Base-by-base conservation (phyloP, 2,797 vertebrate species). In the Danio tinwini region DNA sequence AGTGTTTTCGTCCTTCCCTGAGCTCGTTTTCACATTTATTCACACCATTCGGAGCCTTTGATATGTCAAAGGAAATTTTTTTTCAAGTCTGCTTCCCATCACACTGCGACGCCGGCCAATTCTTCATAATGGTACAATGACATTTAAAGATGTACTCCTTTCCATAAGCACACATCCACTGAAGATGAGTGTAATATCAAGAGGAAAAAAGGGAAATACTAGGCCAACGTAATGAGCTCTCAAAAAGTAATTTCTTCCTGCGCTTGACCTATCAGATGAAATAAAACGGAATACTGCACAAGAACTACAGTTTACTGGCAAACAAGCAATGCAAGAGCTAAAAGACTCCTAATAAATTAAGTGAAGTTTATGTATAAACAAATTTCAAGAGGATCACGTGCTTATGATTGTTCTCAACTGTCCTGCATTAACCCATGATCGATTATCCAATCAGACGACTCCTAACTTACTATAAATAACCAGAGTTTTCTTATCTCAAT, bases 131-230 rank as follows among this genome's bases (percentile, higher is more conserved):
- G 56, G 58, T 39, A 17, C 40, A 19, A 50, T 50, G 56, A 59
- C 63, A 53, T 68, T 81, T 45, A 75, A 75, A 68, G 39, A 63
- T 39, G 21, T 40, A 37, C 12, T 78, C 65, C 55, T 80, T 80
- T 21, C 49, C 58, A n/a, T 55, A 62, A 37, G 21, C 65, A 56
- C 21, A 64, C 47, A 16, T 67, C 52, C 29, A 67, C 70, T 11
- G 16, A 45, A 21, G 67, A 10, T 71, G 56, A 74, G 5, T 81
- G 77, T 59, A 70, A 81, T 70, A 73, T 83, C 47, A 68, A 69
- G 42, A 74, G 52, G 44, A 55, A 65, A 64, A 74, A 79, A 19
- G 6, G 19, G 39, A 56, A 73, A 68, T 77, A 74, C 72, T 56
- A 63, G 21, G 13, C 21, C 64, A 59, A 39, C 10, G n/a, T 37